Evolutionary conservation across 1,140 invertebrate species (phyloP).

Genomic region (Solenopsis invicta): DNA sequence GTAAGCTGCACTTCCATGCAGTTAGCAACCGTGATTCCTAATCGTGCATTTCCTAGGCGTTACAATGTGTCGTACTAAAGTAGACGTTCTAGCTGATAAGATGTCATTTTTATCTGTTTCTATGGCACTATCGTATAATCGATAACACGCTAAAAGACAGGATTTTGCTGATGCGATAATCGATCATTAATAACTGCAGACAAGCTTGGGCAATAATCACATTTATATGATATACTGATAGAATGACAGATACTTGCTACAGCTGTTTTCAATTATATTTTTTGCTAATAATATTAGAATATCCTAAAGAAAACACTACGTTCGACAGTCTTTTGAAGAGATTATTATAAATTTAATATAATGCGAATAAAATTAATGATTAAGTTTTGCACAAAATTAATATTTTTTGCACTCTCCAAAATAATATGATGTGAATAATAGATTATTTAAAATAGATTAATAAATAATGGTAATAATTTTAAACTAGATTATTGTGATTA

Average conservation of each 20-base stretch:
- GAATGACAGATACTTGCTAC: background rate
- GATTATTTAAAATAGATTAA: background rate
- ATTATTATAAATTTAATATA: background rate
- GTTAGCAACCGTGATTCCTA: conserved; percentile 1
- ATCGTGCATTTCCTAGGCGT: background rate
- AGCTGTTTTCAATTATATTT: background rate
- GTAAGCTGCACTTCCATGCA: conserved; percentile 28
- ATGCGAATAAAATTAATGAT: background rate
- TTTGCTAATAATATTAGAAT: background rate
- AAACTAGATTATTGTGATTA: background rate
- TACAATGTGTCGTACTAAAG: background rate
- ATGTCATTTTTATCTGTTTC: background rate
- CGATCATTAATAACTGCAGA: background rate
- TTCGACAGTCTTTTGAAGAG: background rate
- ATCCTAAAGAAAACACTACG: background rate
- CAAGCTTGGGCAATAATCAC: conserved; percentile 3
- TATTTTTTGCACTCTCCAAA: background rate
- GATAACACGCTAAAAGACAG: background rate
- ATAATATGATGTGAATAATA: background rate
- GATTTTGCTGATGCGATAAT: background rate
- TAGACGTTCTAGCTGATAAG: conserved; percentile 1
- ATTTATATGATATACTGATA: background rate
- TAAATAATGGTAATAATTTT: background rate
- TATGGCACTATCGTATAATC: background rate
- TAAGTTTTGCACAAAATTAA: background rate